Conservation (phyloP, 2,797 vertebrate species). For the Takifugu ocellatus region DNA sequence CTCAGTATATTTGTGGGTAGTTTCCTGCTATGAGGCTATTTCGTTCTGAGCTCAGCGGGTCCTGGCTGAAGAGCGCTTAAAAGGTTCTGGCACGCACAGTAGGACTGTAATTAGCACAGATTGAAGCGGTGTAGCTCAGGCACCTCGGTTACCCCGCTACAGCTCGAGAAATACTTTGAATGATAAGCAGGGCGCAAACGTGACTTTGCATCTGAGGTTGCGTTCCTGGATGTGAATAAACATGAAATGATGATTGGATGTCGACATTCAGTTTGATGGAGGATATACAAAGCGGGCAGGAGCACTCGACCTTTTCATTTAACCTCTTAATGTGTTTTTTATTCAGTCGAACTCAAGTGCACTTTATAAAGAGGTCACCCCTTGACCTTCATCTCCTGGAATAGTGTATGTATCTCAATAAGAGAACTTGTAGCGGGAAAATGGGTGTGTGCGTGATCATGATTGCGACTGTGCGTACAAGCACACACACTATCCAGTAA, state of each 20-base stretch:
- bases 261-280: conserved; percentile 23
- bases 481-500: conserved; percentile 18
- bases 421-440: conserved; percentile 29
- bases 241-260: conserved; percentile 9
- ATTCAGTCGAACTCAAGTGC: conserved; percentile 15
- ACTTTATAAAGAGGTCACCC: conserved; percentile 42
- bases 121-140: conserved; percentile 17
- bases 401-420: conserved; percentile 39
- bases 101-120: conserved; percentile 55
- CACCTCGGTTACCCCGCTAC: conserved; percentile 14
- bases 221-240: conserved; percentile 19
- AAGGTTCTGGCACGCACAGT: conserved; percentile 40
- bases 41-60: conserved; percentile 49
- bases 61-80: conserved; percentile 25
- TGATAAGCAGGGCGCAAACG: conserved; percentile 28
- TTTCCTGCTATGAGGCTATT: conserved; percentile 60
- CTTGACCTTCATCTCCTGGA: conserved; percentile 42
- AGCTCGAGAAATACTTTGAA: conserved; percentile 31
- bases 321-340: conserved; percentile 38
- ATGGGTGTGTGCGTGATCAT: conserved; percentile 25
- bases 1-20: conserved; percentile 22
- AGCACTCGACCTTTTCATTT: conserved; percentile 48
- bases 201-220: conserved; percentile 16
- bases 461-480: conserved; percentile 12
- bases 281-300: conserved; percentile 6